Conservation (phyloP, 2,113 vertebrate genomes). For the Mungos mungo region DNA sequence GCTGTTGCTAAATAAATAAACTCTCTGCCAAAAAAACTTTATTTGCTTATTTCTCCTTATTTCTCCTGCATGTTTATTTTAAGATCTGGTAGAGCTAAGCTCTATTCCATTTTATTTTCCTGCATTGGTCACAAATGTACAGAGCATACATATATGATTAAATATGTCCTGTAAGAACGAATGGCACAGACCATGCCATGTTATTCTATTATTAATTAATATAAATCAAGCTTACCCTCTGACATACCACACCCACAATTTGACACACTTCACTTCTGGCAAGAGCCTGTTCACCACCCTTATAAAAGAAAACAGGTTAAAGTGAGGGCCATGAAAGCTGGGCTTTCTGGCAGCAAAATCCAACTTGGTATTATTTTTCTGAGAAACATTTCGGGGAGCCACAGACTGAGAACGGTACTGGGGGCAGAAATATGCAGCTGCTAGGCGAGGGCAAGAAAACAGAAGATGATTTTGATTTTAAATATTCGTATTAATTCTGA, state of each 20-base stretch:
- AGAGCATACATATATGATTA: neutral
- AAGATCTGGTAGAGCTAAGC: slow-evolving; percentile 80
- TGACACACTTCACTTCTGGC: neutral
- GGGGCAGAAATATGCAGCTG: slow-evolving; percentile 82
- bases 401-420: slow-evolving; percentile 2
- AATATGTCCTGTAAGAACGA: neutral
- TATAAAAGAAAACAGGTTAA: slow-evolving; percentile 33
- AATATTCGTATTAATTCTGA: slow-evolving; percentile 78
- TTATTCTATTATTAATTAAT: slow-evolving; percentile 9
- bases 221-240: neutral
- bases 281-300: neutral
- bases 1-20: slow-evolving; percentile 90
- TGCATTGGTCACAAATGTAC: slow-evolving; percentile 63
- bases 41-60: slow-evolving; percentile 79
- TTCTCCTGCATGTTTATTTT: slow-evolving; percentile 87
- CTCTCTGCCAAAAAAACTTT: slow-evolving; percentile 85
- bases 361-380: slow-evolving; percentile 66
- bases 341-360: slow-evolving; percentile 41
- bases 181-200: neutral
- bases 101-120: slow-evolving; percentile 78
- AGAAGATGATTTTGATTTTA: slow-evolving; percentile 79
- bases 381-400: slow-evolving; percentile 71
- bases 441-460: slow-evolving; percentile 58
- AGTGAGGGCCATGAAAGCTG: neutral
- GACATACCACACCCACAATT: neutral